Evolutionary conservation across 2,797 vertebrate genomes (phyloP).

Genomic region (Sebastolobus altivelis): DNA sequence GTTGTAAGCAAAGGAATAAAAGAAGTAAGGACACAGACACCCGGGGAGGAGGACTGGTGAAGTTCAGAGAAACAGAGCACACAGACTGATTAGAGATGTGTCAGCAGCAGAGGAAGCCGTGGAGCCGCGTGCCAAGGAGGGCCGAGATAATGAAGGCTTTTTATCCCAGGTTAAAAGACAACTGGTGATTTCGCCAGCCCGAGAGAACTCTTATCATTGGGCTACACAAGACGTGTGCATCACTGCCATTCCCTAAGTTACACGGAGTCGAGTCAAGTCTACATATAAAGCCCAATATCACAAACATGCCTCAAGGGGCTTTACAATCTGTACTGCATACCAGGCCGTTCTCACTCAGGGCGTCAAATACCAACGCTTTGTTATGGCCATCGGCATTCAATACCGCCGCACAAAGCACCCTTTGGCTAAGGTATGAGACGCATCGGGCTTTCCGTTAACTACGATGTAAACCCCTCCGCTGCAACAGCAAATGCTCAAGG

Average conservation of each 20-base stretch:
- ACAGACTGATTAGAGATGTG: constrained; percentile 6
- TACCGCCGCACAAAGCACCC: no score
- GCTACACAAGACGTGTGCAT: constrained; percentile 1
- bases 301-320: not conserved
- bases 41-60: not conserved
- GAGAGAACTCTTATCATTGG: not conserved
- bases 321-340: not conserved
- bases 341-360: no score
- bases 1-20: not conserved
- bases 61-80: not conserved
- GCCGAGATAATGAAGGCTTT: constrained; percentile 8
- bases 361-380: no score
- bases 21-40: not conserved
- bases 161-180: constrained; percentile 7
- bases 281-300: not conserved
- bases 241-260: constrained; percentile 5
- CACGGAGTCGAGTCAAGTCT: constrained; percentile 2
- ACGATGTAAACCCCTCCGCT: no score
- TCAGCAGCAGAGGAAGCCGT: constrained; percentile 8
- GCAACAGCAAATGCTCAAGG: no score
- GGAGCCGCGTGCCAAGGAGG: constrained; percentile 2
- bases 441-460: no score
- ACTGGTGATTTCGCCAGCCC: constrained; percentile 2
- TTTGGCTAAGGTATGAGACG: no score
- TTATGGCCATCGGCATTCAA: no score